phyloP scores from a whole-genome alignment of 2,797 vertebrate genomes.

The Hydrolagus colliei region DNA sequence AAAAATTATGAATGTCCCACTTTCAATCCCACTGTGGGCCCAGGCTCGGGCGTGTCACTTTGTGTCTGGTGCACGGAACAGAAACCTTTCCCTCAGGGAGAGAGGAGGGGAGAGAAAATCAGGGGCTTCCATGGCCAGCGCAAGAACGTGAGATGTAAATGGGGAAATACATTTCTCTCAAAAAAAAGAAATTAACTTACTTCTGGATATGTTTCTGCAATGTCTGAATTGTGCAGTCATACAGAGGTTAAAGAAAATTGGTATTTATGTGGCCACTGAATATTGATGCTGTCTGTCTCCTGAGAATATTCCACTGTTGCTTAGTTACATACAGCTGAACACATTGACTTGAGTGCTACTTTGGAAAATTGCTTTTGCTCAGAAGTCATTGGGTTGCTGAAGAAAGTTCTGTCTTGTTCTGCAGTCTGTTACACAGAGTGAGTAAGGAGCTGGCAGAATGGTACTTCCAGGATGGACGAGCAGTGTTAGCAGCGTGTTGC shows the following conservation, averaged over 20 bases:
- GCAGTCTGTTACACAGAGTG: conserved; percentile 72
- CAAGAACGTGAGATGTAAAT: too few species aligned
- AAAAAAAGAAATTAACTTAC: too few species aligned
- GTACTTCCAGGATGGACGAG: conserved; percentile 83
- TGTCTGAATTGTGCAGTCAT: neutral
- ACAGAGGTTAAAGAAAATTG: neutral
- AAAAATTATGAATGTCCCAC: too few species aligned
- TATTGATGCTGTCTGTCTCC: neutral
- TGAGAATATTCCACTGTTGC: neutral
- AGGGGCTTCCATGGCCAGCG: too few species aligned
- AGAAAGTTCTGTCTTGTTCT: conserved; percentile 31
- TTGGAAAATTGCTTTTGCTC: neutral
- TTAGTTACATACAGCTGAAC: neutral
- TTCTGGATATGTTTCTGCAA: neutral
- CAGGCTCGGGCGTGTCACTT: too few species aligned
- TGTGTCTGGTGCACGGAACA: too few species aligned
- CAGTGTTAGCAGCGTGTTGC: conserved; percentile 83
- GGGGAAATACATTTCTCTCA: too few species aligned
- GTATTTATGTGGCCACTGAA: neutral
- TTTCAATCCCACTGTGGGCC: too few species aligned
- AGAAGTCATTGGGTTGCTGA: neutral
- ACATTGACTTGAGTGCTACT: neutral
- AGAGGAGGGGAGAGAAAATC: too few species aligned
- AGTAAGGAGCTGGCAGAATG: conserved; percentile 82
- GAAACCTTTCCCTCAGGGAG: too few species aligned